Percentiles rank a stretch among this genome's conserved stretches.
Conservation (phyloP, 2,888 invertebrate genomes). For the Diadegma fenestrale region DNA sequence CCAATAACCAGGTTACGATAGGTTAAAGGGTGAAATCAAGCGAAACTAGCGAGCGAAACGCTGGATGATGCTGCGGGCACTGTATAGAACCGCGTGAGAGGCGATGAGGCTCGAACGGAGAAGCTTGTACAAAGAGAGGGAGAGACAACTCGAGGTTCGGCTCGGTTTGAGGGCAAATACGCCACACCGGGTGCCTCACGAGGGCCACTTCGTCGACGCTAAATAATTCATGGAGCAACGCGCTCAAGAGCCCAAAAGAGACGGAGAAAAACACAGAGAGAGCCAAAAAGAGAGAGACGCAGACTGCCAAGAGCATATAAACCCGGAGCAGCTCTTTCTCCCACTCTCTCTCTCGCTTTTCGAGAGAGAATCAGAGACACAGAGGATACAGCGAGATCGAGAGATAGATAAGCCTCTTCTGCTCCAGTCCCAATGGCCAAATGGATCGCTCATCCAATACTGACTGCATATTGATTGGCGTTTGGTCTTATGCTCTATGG, state of each 20-base stretch:
- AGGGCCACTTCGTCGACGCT: conserved; percentile 79
- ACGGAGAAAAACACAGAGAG: not conserved
- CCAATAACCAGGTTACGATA: conserved; percentile 68
- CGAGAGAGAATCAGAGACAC: conserved; percentile 7
- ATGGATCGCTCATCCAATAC: conserved; percentile 74
- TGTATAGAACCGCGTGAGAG: not conserved
- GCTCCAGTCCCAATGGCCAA: conserved; percentile 71
- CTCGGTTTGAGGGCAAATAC: conserved; percentile 77
- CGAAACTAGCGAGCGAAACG: conserved; percentile 64
- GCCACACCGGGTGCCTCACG: conserved; percentile 73
- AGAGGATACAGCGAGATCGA: not conserved
- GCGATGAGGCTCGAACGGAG: conserved; percentile 14
- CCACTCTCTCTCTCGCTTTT: conserved; percentile 3
- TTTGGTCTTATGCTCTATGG: conserved; percentile 60
- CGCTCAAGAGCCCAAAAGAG: conserved; percentile 51
- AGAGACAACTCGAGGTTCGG: conserved; percentile 58
- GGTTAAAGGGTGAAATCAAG: conserved; percentile 76
- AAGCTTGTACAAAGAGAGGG: conserved; percentile 13
- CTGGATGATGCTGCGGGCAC: conserved; percentile 27
- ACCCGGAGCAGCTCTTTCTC: conserved; percentile 1
- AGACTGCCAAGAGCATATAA: not conserved
- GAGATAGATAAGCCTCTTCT: conserved; percentile 40
- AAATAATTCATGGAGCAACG: conserved; percentile 80
- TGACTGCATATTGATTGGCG: conserved; percentile 75
- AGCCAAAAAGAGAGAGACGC: not conserved